phyloP scores from a whole-genome alignment of 2,113 vertebrate genomes.

The Astur gentilis region DNA sequence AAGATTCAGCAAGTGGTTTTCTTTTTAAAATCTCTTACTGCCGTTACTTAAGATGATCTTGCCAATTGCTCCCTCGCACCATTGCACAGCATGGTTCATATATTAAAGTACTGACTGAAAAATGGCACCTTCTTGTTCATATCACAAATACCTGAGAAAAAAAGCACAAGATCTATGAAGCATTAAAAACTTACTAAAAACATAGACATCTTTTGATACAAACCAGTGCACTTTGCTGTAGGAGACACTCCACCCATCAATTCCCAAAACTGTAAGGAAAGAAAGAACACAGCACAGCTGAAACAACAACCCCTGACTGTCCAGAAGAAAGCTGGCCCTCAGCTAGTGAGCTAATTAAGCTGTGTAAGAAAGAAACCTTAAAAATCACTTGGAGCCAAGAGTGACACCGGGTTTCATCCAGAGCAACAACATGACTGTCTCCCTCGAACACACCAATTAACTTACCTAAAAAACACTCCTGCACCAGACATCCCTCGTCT shows the following conservation, averaged over 20 bases:
- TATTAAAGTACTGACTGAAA: neutral
- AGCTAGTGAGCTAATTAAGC: neutral
- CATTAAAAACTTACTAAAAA: neutral
- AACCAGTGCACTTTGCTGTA: neutral
- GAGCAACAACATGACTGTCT: neutral
- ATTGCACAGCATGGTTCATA: too few species aligned
- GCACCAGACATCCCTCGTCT: neutral
- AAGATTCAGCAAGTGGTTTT: neutral
- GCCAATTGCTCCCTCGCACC: neutral
- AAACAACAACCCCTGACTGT: neutral
- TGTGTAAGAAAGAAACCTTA: neutral
- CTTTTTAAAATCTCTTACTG: neutral
- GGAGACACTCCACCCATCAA: neutral
- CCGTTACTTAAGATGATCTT: neutral
- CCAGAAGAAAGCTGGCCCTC: neutral
- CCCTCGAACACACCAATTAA: rapidly evolving
- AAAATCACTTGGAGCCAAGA: neutral
- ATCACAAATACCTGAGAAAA: neutral
- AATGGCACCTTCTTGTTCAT: neutral
- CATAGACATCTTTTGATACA: neutral
- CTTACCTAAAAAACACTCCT: neutral
- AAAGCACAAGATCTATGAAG: neutral
- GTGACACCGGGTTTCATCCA: neutral
- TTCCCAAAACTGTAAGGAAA: neutral
- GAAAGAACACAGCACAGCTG: neutral